Evolutionary conservation across 2,797 vertebrate genomes (phyloP).

Genomic region (Tokudaia muenninki): DNA sequence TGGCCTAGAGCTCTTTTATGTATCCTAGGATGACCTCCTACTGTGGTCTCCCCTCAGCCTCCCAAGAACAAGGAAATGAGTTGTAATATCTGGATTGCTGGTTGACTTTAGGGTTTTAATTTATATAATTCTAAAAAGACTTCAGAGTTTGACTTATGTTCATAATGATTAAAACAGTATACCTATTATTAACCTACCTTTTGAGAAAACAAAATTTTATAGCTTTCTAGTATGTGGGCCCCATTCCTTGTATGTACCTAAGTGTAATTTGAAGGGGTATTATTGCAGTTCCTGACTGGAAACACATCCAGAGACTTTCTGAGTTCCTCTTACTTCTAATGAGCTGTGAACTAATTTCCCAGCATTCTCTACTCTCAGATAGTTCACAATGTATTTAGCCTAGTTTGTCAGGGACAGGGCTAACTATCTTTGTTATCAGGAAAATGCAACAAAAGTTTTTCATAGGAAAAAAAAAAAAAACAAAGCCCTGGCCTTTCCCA

Average conservation of each 20-base stretch:
- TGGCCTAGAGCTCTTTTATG: background rate
- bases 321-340: slow-evolving; percentile 57
- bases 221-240: background rate
- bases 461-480: background rate
- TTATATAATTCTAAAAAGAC: slow-evolving; percentile 8
- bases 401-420: slow-evolving; percentile 63
- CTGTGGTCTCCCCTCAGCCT: background rate
- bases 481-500: slow-evolving; percentile 25
- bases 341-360: slow-evolving; percentile 52
- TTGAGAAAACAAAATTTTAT: slow-evolving; percentile 40
- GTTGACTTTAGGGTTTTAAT: background rate
- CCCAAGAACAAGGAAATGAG: background rate
- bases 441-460: slow-evolving; percentile 55
- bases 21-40: background rate
- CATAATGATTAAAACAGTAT: slow-evolving; percentile 22
- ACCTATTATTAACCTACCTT: slow-evolving; percentile 39
- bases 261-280: slow-evolving; percentile 16
- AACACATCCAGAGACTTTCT: slow-evolving; percentile 1
- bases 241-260: background rate
- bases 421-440: slow-evolving; percentile 56
- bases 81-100: background rate
- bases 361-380: slow-evolving; percentile 29
- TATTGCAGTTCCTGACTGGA: slow-evolving; percentile 24
- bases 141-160: background rate
- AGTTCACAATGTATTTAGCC: slow-evolving; percentile 57